A percentile compares a stretch with the other conserved stretches of the same genome.
phyloP scores from a whole-genome alignment of 2,113 vertebrate species.

The Neogobius melanostomus region DNA sequence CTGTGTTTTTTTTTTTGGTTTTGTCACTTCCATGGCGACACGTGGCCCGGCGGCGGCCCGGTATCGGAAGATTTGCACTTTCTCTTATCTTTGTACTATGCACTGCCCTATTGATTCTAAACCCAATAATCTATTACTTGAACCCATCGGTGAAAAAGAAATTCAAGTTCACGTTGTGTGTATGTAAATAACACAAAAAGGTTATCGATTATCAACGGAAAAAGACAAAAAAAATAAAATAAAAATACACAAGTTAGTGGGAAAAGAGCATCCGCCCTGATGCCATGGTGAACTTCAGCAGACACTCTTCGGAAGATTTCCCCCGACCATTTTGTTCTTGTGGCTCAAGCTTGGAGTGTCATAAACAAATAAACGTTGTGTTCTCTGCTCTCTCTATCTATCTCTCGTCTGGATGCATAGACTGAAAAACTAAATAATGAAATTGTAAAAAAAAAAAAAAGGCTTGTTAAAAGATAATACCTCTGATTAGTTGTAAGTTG shows the following conservation, averaged over 20 bases:
- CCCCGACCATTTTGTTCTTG: constrained; percentile 84
- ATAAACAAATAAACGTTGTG: constrained; percentile 94
- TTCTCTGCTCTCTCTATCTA: constrained; percentile 92
- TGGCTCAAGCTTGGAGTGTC: constrained; percentile 97
- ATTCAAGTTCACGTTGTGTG: constrained; percentile 87
- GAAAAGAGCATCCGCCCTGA: constrained; percentile 75
- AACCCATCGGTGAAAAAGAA: constrained; percentile 89
- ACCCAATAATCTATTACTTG: constrained; percentile 98
- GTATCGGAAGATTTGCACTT: constrained; percentile 98
- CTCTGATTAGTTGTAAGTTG: constrained; percentile 99
- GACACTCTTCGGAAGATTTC: constrained; percentile 82
- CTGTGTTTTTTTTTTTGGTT: constrained; percentile 29
- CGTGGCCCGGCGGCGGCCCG: constrained; percentile 76
- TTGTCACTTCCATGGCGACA: constrained; percentile 84
- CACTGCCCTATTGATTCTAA: constrained; percentile 99
- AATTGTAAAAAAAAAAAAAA: constrained; percentile 81
- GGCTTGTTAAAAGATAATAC: constrained; percentile 98
- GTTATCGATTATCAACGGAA: constrained; percentile 59
- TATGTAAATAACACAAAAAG: constrained; percentile 93
- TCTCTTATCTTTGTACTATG: constrained; percentile 99
- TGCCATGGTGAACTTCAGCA: constrained; percentile 91
- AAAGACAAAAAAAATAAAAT: constrained; percentile 60
- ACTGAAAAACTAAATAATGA: constrained; percentile 87
- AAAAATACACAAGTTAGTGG: constrained; percentile 69
- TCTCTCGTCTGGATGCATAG: constrained; percentile 99